Evolutionary conservation across 2,888 invertebrate species (phyloP), one percentile per base, ranked within the genome.

Genomic region (Dryomyza anilis): DNA sequence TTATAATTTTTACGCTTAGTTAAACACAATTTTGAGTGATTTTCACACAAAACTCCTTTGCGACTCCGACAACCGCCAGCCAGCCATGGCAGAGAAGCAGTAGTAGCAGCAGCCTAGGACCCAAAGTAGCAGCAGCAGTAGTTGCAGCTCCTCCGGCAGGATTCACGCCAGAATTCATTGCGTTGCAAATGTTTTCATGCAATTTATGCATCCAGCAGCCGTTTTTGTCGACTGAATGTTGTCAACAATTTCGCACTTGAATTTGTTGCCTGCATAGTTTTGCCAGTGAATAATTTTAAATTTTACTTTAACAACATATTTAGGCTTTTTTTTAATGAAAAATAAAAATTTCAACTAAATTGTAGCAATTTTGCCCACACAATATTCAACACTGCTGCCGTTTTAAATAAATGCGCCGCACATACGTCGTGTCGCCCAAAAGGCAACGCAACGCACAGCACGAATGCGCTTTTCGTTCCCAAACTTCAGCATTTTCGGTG

Each of bases 1-100:
- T 81, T 81, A 81, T 81, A 81, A 81, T 81, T 81, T 81, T 81
- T 80, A 81, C 78, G 81, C 81, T 81, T 81, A 81, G 81, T 81
- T 81, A 81, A 81, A 81, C 79, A 79, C 77, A 76, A 78, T 81
- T 79, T 79, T 77, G 80, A 79, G 78, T 78, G 79, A 79, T 77
- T 79, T 80, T 78, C 78, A 75, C 77, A 77, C 74, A 77, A 72
- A 70, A 69, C 52, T 52, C 39, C 52, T 61, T 52, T 19, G 30
- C 21, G 48, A 16, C 48, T 19, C 19, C 48, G 12, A 16, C 48
- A 48, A 19, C n/a, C 10, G 8, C 19, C 16, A n/a, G 27, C 33
- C 21, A 14, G 7, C 45, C 8, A 29, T 29, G 25, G 3, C 50
- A 50, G 48, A 55, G n/a, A 5, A 23, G n/a, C 52, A 55, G 33